Conservation (phyloP, 2,888 invertebrate species). For the Stegana nigrithorax region DNA sequence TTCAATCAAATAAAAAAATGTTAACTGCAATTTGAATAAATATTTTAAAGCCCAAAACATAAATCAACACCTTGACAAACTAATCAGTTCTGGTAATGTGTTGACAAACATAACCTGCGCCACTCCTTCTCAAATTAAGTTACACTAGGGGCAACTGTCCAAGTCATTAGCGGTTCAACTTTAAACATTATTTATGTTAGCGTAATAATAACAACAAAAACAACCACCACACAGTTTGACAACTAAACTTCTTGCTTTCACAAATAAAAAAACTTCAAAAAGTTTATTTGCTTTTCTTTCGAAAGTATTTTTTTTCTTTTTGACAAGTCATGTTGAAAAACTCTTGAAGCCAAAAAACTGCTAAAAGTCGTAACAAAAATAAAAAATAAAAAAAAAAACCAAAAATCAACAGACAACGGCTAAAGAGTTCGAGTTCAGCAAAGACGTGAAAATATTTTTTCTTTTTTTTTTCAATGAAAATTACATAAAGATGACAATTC, state of each 20-base stretch:
- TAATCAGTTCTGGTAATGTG: too few relatives aligned
- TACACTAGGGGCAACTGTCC: neutral
- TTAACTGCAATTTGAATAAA: too few relatives aligned
- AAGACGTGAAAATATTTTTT: constrained; percentile 11
- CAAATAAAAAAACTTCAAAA: neutral
- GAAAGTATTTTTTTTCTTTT: neutral
- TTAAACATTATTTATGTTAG: neutral
- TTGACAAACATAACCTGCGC: too few relatives aligned
- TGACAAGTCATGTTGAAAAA: neutral
- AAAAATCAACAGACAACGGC: neutral
- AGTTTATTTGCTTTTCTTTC: constrained; percentile 7
- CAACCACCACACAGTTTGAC: too few relatives aligned
- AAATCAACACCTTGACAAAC: too few relatives aligned
- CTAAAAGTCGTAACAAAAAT: too few relatives aligned
- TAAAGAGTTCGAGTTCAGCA: neutral
- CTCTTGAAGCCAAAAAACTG: neutral
- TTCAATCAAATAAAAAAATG: too few relatives aligned
- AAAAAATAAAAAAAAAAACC: neutral
- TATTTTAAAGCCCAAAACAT: too few relatives aligned
- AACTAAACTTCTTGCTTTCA: neutral
- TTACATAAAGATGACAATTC: constrained; percentile 53
- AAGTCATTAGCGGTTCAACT: neutral
- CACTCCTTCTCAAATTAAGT: too few relatives aligned
- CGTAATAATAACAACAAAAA: too few relatives aligned
- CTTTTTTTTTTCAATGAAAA: too few relatives aligned